phyloP scores from a whole-genome alignment of 2,797 vertebrate species.

The Clangula hyemalis region DNA sequence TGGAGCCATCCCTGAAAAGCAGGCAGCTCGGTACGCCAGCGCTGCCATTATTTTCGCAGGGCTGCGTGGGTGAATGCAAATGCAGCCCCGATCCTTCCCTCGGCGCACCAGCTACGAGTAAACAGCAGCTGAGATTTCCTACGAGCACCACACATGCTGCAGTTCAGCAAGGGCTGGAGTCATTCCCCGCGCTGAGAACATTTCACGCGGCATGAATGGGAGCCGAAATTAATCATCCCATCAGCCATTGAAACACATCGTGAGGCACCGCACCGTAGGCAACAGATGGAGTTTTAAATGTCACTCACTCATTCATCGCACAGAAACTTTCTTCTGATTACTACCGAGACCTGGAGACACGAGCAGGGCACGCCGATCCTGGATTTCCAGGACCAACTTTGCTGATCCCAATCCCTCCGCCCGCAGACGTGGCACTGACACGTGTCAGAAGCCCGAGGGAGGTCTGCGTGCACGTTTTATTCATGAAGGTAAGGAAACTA shows the following conservation, averaged over 20 bases:
- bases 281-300: constrained; percentile 59
- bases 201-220: constrained; percentile 44
- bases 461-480: background rate
- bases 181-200: background rate
- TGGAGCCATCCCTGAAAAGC: background rate
- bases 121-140: constrained; percentile 27
- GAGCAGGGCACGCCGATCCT: background rate
- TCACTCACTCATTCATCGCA: constrained; percentile 39
- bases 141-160: background rate
- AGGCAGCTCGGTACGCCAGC: background rate
- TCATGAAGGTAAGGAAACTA: fast-evolving
- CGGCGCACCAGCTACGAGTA: background rate
- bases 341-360: background rate
- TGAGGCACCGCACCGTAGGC: background rate
- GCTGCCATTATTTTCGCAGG: background rate
- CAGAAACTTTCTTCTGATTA: constrained; percentile 3
- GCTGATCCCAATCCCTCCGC: background rate
- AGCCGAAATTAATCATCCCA: constrained; percentile 40
- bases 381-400: background rate
- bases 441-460: background rate
- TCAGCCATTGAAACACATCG: constrained; percentile 9
- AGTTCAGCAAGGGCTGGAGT: constrained; percentile 22
- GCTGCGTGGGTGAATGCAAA: background rate
- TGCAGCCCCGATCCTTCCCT: background rate
- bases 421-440: background rate